Evolutionary conservation across 2,888 invertebrate species (phyloP), one percentile per base, ranked within the genome.

Genomic region (Priocnemis perturbator): DNA sequence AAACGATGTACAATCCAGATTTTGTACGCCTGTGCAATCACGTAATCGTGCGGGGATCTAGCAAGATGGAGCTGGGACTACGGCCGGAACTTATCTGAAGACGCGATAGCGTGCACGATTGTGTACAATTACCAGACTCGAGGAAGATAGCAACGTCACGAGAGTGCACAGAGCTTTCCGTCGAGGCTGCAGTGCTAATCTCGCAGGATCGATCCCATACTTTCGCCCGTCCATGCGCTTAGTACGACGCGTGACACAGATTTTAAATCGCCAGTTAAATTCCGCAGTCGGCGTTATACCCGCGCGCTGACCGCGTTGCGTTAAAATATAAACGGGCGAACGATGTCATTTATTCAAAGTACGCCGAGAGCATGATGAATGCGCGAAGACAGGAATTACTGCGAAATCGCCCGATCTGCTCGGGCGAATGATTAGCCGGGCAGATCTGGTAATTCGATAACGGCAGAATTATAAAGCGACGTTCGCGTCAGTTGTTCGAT

Each of bases 91-190:
- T 61, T 76, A 70, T 67, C 47, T 55, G 64, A 70, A 63, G 52
- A 57, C 3, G 60, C 44, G 65, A 70, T 68, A 70, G 47, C 59
- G 48, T 21, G 26, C 64, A 58, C 63, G 68, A 71, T 73, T 64
- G 48, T 64, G 64, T 65, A 62, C 73, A 73, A 76, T 76, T 76
- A 76, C 70, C 47, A 64, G 59, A 17, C 65, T 48, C 64, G 44
- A 48, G 76, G 61, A 76, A 72, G 65, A 73, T 69, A 64, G 70
- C 63, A 73, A 73, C 73, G 64, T 73, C 73, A 57, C 20, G 70
- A 58, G 55, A 64, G 56, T 47, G 23, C 17, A n/a, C n/a, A 48
- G 21, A 44, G 56, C 45, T 50, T 56, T 52, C 26, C 21, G 60
- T 63, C 60, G 47, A 15, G 57, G 17, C 44, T 48, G 30, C 57